A percentile compares a stretch with the other conserved stretches of the same genome.
Conservation (phyloP, 64 coral and sea anemone genomes). For the Dendronephthya gigantea region DNA sequence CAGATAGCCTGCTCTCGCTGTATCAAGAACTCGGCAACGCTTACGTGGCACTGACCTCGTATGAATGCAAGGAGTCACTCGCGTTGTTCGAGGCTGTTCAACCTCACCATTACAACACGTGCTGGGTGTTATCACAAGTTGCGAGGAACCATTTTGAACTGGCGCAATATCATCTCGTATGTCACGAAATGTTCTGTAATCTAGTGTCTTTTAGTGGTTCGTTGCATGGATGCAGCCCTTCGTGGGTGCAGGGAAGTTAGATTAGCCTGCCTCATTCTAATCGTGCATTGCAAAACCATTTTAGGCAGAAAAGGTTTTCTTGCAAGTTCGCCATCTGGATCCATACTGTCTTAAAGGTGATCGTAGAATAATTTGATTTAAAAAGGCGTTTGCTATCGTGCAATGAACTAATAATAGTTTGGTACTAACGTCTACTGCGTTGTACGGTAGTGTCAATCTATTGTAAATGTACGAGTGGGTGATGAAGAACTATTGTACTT, state of each 20-base stretch:
- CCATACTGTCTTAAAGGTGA: conserved; percentile 85
- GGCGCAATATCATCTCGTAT: conserved; percentile 84
- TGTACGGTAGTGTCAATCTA: too few species aligned
- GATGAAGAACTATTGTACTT: too few species aligned
- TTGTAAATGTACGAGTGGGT: too few species aligned
- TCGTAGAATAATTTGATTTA: neutral
- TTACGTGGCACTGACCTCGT: conserved; percentile 65
- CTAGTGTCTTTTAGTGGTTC: too few species aligned
- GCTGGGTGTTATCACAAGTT: conserved; percentile 82
- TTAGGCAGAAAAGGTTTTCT: conserved; percentile 88
- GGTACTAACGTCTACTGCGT: too few species aligned
- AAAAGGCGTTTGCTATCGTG: too few species aligned
- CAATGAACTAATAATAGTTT: too few species aligned
- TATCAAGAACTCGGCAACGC: conserved; percentile 69
- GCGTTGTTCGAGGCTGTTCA: conserved; percentile 48
- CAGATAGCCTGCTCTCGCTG: conserved; percentile 80
- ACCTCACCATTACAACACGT: conserved; percentile 85
- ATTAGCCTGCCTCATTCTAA: too few species aligned
- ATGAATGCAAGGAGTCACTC: conserved; percentile 82
- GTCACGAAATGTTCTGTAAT: neutral
- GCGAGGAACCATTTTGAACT: conserved; percentile 87
- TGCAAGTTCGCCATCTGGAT: conserved; percentile 63
- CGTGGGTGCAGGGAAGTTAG: too few species aligned
- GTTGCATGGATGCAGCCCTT: too few species aligned
- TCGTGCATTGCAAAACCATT: conserved; percentile 4